phyloP scores from a whole-genome alignment of 1,140 invertebrate genomes.

The Harpegnathos saltator region DNA sequence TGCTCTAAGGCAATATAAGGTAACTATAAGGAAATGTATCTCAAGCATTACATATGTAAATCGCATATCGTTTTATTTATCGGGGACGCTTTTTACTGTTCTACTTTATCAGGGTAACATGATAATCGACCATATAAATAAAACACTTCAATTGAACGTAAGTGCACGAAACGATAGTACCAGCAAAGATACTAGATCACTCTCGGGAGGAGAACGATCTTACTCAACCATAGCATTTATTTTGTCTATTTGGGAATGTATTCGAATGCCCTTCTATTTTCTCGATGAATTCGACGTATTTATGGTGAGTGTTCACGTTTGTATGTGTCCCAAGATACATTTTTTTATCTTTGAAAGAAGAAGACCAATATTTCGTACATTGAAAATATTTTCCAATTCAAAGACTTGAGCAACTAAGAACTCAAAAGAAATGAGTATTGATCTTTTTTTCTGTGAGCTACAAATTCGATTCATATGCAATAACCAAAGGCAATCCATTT shows the following conservation, averaged over 20 bases:
- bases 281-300: conserved; percentile 99
- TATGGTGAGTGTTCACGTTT: conserved; percentile 89
- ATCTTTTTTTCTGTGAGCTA: too few relatives aligned
- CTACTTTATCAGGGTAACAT: conserved; percentile 86
- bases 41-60: not conserved
- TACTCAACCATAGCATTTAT: conserved; percentile 98
- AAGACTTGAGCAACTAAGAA: too few relatives aligned
- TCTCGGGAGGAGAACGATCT: conserved; percentile 98
- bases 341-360: not conserved
- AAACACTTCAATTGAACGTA: conserved; percentile 87
- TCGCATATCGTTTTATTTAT: not conserved
- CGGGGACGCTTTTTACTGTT: not conserved
- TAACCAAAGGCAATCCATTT: conserved; percentile 2
- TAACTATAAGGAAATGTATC: conserved; percentile 64
- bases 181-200: conserved; percentile 84
- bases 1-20: conserved; percentile 85
- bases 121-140: conserved; percentile 87
- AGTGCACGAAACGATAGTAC: conserved; percentile 84
- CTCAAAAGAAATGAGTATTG: too few relatives aligned
- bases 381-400: not conserved
- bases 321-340: conserved; percentile 30
- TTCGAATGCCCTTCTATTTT: conserved; percentile 96
- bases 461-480: too few relatives aligned
- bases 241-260: conserved; percentile 96
- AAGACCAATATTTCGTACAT: too few relatives aligned